Evolutionary conservation across 2,888 invertebrate genomes (phyloP).

Genomic region (Melanophora roralis): DNA sequence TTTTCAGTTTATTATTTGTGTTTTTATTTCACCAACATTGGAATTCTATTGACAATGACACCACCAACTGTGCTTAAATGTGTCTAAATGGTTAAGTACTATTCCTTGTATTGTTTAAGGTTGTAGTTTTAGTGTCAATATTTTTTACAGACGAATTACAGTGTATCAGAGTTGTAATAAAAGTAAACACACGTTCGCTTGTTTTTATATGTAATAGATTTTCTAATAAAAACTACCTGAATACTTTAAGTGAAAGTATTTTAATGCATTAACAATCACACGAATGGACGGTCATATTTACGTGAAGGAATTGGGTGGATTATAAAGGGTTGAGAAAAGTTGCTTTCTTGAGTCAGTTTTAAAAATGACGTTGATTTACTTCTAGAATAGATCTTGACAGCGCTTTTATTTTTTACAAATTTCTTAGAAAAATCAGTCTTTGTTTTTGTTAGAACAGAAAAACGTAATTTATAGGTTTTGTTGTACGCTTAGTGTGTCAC

Average conservation of each 20-base stretch:
- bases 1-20: not conserved
- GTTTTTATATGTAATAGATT: not conserved
- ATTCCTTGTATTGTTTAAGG: not conserved
- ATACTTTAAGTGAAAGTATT: not conserved
- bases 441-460: too few relatives aligned
- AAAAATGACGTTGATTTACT: too few relatives aligned
- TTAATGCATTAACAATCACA: too few relatives aligned
- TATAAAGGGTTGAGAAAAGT: too few relatives aligned
- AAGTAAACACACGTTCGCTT: not conserved
- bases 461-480: too few relatives aligned
- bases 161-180: not conserved
- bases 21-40: conserved; percentile 4
- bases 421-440: too few relatives aligned
- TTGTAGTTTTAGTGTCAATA: not conserved
- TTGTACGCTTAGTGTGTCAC: too few relatives aligned
- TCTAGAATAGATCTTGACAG: too few relatives aligned
- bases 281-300: too few relatives aligned
- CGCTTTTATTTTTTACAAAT: too few relatives aligned
- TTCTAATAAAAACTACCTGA: not conserved
- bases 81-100: not conserved
- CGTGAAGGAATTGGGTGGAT: too few relatives aligned
- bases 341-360: too few relatives aligned
- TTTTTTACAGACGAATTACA: not conserved
- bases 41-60: conserved; percentile 50
- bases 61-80: conserved; percentile 41